phyloP scores from a whole-genome alignment of 2,888 invertebrate species.

The Melinaea marsaeus region DNA sequence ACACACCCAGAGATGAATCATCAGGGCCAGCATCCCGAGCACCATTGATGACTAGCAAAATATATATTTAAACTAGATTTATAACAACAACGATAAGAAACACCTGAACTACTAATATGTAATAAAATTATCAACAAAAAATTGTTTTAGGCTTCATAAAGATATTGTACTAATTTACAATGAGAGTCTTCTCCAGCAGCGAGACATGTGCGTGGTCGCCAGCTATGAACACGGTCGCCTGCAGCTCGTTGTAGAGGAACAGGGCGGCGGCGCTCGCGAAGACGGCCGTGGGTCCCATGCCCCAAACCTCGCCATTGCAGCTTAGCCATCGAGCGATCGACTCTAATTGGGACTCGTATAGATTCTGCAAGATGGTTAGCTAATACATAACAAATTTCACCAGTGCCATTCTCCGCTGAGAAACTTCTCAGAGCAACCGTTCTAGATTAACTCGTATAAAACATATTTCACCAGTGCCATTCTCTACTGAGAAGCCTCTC shows the following conservation, averaged over 20 bases:
- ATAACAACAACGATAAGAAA: too few relatives aligned
- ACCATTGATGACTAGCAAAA: constrained; percentile 61
- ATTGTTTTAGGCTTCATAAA: too few relatives aligned
- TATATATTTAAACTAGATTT: not conserved
- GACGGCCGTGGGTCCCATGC: constrained; percentile 67
- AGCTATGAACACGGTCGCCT: constrained; percentile 52
- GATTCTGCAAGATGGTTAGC: constrained; percentile 40
- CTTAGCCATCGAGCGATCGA: constrained; percentile 64
- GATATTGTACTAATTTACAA: constrained; percentile 42
- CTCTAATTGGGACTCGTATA: constrained; percentile 51
- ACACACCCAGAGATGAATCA: constrained; percentile 72
- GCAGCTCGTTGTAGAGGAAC: constrained; percentile 69
- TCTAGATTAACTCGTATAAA: too few relatives aligned
- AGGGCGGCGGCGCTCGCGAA: constrained; percentile 71
- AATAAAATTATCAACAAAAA: too few relatives aligned
- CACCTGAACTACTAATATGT: too few relatives aligned
- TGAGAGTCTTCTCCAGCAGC: constrained; percentile 57
- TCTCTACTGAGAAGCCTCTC: too few relatives aligned
- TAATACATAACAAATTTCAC: not conserved
- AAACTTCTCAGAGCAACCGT: too few relatives aligned
- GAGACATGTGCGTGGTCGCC: constrained; percentile 54
- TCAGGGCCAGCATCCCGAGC: constrained; percentile 66
- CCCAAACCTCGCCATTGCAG: constrained; percentile 71
- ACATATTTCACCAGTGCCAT: too few relatives aligned
- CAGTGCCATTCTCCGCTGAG: too few relatives aligned